Evolutionary conservation across 2,797 vertebrate species (phyloP), one percentile per base, ranked within the genome.

Genomic region (Rhinatrema bivittatum): DNA sequence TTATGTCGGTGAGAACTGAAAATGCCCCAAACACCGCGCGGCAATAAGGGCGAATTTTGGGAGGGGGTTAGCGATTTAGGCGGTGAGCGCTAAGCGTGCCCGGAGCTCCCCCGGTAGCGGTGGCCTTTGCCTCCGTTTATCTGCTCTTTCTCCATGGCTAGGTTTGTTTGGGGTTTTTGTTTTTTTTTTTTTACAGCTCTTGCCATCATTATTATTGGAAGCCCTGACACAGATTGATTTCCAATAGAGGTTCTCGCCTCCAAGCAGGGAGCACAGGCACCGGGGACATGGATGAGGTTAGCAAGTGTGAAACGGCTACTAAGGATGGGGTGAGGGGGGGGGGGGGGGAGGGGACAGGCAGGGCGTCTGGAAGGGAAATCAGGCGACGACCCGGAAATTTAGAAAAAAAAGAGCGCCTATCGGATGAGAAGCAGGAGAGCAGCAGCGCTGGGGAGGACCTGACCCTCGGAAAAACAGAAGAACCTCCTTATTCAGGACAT

Each of bases 181-280:
- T n/a, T n/a, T n/a, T n/a, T n/a, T n/a, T n/a, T 56, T 57, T 50
- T 42, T 29, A 37, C 40, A 32, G 19, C 36, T 37, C 20, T n/a
- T 35, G 35, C 42, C 50, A 11, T 51, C 42, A 2, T 26, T 23
- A 48, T 4, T n/a, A n/a, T n/a, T n/a, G n/a, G 25, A 33, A 48
- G 25, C 21, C n/a, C 39, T 47, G 63, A 58, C 44, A 5, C 1
- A n/a, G 33, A 57, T 28, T 39, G 50, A 53, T 58, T 57, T 42
- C 43, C 50, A 5, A 23, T 9, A 20, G 43, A 10, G 14, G n/a
- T 20, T 25, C 34, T 27, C 12, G 5, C 41, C 46, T 60, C 15
- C 30, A 20, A 32, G 36, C 6, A 11, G 20, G 20, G 27, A 9
- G 47, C 32, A 16, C 22, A 5, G 19, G 40, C 29, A 20, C 19